Evolutionary conservation across 2,888 invertebrate genomes (phyloP), one percentile per base, ranked within the genome.

Genomic region (Parnassius apollo): DNA sequence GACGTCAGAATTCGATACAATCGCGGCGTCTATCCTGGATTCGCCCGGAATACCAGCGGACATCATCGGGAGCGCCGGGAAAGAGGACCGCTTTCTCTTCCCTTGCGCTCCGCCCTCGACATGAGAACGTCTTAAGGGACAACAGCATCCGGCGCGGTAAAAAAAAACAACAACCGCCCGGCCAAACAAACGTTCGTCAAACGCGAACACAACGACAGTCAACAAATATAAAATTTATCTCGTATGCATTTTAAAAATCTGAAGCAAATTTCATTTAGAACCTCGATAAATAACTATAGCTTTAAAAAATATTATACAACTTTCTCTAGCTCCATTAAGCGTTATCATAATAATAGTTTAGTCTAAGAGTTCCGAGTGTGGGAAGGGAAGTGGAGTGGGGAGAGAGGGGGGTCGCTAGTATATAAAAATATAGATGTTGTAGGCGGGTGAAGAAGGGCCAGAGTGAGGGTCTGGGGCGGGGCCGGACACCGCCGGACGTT

Each of bases 301-400:
- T 71, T 81, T 81, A 59, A 78, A 81, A 83, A 85, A 85, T 84
- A 83, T 82, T 73, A 80, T 86, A 86, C 83, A 83, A 80, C 82
- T 80, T 82, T 81, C 69, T 81, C 80, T 83, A 82, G 77, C 77
- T 70, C 71, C 75, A 69, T 75, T 79, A 82, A 82, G 82, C 79
- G 76, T 77, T 80, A 77, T 71, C 66, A 83, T 85, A 85, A 83
- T 86, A 82, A 82, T 79, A 76, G 9, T 13, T n/a, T 13, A 13
- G 18, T 49, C 13, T 49, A 49, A 13, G 49, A 49, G 13, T 49
- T 18, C 13, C 71, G 77, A 69, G 74, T 77, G 73, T 61, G 72
- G 69, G 68, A 69, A 71, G 67, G 71, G 68, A 54, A 71, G 66
- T 59, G 73, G 73, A 72, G 73, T 71, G 66, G 65, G 57, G 35